Base-by-base conservation (phyloP, 2,113 vertebrate species). In the Lophochroa leadbeateri region DNA sequence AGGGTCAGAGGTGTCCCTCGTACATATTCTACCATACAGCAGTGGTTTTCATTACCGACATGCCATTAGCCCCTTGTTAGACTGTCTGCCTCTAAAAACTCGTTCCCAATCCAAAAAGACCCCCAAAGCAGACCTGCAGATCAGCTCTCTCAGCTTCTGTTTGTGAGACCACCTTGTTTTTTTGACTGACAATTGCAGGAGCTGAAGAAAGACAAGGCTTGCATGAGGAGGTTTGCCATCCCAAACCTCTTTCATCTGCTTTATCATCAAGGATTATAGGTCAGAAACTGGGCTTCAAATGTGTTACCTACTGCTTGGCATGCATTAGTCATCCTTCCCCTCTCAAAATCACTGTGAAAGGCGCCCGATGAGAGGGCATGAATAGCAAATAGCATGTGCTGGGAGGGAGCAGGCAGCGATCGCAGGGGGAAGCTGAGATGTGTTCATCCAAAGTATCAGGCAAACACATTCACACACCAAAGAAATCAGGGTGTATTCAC, bases 401-500 rank as follows among this genome's bases (percentile, higher is more conserved):
- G 78, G 92, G 24, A 92, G 61, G 47, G 68, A 94, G 78, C 72
- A 63, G 78, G 77, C 77, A 70, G 82, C 0, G 1, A 80, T 5
- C 2, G 0, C 49, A 1, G 47, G 11, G 70, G 79, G 83, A 77
- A 74, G 70, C 92, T 64, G 77, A 52, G 44, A 11, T 55, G 68
- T 35, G 88, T 27, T 81, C 91, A 92, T 79, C 91, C 88, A 11
- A 39, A 77, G n/a, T 71, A 92, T 69, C 95, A 68, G 84, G 55
- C 57, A 77, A 82, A 64, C 68, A 47, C 9, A 11, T 57, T 88
- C 35, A 1, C 4, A 2, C 70, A 85, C 82, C 70, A 61, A 31
- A 69, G 90, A 96, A 96, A 96, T 96, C 93, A 96, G 93, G 67
- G 61, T 64, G 90, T 29, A 91, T 96, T 96, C 94, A 96, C 47